Conservation (phyloP, 2,113 vertebrate species). For the Scytalopus superciliaris region DNA sequence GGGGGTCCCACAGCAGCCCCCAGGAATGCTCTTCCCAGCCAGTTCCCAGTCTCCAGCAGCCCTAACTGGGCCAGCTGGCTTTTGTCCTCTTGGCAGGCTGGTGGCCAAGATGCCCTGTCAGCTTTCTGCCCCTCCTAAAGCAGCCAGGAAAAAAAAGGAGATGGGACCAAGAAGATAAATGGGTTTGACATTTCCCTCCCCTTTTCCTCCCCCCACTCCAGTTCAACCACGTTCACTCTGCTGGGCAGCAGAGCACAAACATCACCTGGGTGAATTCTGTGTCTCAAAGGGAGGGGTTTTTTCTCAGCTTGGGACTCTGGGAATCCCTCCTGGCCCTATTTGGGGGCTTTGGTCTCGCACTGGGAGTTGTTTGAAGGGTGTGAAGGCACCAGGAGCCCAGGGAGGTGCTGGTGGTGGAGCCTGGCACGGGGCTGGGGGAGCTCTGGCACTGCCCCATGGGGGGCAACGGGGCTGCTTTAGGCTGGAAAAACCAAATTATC, state of each 20-base stretch:
- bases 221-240: rapidly evolving
- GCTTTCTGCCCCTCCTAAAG: not conserved
- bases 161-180: not conserved
- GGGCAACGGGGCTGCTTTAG: not conserved
- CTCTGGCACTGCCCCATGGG: rapidly evolving
- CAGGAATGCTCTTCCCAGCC: not conserved
- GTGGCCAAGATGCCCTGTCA: not conserved
- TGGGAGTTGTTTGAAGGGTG: not conserved
- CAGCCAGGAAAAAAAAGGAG: not conserved
- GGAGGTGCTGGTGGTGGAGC: not conserved
- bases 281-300: not conserved
- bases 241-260: not conserved
- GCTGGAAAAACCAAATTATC: not conserved
- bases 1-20: rapidly evolving
- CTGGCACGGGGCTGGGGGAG: not conserved
- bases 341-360: not conserved
- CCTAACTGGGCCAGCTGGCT: not conserved
- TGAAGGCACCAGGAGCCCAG: not conserved
- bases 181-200: not conserved
- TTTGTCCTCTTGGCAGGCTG: not conserved
- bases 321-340: not conserved
- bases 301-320: rapidly evolving
- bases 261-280: not conserved
- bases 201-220: not conserved
- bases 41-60: not conserved